Evolutionary conservation across 2,113 vertebrate genomes (phyloP).

Genomic region (Microtus ochrogaster): DNA sequence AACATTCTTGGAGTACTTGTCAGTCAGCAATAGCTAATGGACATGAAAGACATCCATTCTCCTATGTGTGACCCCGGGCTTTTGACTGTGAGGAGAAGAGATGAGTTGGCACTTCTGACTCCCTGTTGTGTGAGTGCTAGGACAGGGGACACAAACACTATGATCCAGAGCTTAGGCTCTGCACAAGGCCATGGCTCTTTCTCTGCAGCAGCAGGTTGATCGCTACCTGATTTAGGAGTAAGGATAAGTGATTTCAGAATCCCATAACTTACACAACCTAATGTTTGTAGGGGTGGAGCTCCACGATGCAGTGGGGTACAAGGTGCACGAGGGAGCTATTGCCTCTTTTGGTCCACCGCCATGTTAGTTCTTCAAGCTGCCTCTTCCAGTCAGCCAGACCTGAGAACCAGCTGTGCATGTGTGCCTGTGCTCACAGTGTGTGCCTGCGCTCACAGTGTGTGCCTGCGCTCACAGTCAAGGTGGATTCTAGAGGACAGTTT

Average conservation of each 20-base stretch:
- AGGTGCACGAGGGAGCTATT: fast-evolving
- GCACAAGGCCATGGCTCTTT: slow-evolving; percentile 21
- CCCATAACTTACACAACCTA: neutral
- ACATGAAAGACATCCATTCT: neutral
- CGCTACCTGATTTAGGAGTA: slow-evolving; percentile 1
- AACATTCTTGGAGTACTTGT: neutral
- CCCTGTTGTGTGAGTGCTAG: neutral
- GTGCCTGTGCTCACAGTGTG: neutral
- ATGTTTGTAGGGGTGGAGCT: neutral
- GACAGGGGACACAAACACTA: slow-evolving; percentile 30
- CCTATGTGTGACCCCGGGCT: neutral
- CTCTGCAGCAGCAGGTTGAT: neutral
- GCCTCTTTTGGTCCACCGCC: neutral
- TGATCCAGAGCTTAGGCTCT: neutral
- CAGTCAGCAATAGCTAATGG: neutral
- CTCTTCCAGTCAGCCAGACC: neutral
- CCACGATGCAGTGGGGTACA: neutral
- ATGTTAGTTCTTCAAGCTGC: neutral
- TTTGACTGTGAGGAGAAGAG: neutral
- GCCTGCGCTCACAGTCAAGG: neutral
- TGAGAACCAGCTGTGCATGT: neutral
- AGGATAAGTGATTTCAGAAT: slow-evolving; percentile 29
- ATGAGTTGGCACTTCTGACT: neutral
- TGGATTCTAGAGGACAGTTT: neutral
- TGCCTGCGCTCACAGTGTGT: neutral